phyloP scores from a whole-genome alignment of 1,140 invertebrate genomes.

The Lasaia peninsularis region DNA sequence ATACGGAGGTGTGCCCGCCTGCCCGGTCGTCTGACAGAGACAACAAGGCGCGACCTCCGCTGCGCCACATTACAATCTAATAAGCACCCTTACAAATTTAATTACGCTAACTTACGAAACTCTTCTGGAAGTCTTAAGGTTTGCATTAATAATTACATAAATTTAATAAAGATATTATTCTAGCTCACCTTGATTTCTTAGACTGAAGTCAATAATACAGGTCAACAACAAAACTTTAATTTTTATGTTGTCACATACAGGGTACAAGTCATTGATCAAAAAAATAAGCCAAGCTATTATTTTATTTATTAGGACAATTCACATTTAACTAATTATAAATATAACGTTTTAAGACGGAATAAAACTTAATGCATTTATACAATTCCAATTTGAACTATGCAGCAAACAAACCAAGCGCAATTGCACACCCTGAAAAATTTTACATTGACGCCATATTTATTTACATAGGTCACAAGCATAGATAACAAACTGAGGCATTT shows the following conservation, averaged over 20 bases:
- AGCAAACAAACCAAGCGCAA: constrained; percentile 10
- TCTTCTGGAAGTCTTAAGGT: neutral
- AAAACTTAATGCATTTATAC: neutral
- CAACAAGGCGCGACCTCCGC: constrained; percentile 54
- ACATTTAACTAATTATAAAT: neutral
- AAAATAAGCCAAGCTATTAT: neutral
- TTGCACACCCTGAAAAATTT: constrained; percentile 43
- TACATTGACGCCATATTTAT: constrained; percentile 66
- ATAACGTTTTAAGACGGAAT: neutral
- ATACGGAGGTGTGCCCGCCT: constrained; percentile 66
- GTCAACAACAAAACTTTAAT: constrained; percentile 28
- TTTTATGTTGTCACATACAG: constrained; percentile 22
- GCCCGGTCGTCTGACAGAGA: constrained; percentile 50
- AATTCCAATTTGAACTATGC: neutral
- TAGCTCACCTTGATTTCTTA: constrained; percentile 54
- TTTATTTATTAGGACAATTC: neutral
- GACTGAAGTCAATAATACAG: constrained; percentile 37
- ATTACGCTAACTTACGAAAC: constrained; percentile 38
- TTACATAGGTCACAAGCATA: constrained; percentile 13
- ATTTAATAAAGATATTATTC: constrained; percentile 25
- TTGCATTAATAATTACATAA: neutral
- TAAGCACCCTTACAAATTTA: constrained; percentile 54
- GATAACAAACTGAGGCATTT: no score
- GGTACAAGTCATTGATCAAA: constrained; percentile 32
- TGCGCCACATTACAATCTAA: constrained; percentile 53